Percentiles rank a stretch among this genome's conserved stretches.
Conservation (phyloP, 2,113 vertebrate genomes). For the Megaleporinus macrocephalus region DNA sequence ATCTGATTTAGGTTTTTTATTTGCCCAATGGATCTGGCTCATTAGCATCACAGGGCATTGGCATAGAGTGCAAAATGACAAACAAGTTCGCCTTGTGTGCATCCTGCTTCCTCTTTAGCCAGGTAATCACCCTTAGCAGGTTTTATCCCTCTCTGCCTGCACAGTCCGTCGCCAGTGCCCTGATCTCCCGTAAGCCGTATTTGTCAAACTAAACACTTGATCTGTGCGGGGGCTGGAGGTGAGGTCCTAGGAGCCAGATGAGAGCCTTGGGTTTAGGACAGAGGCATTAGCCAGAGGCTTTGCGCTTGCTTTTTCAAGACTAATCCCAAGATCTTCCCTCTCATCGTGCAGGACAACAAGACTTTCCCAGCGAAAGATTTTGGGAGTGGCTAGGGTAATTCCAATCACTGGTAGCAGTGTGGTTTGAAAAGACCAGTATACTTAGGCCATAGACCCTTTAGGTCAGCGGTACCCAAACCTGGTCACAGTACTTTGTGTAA, state of each 20-base stretch:
- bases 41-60: conserved; percentile 75
- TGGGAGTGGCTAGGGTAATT: conserved; percentile 70
- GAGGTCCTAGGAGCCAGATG: conserved; percentile 73
- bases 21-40: conserved; percentile 67
- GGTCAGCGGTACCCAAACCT: background rate
- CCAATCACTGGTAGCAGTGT: background rate
- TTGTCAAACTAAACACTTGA: conserved; percentile 87
- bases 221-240: conserved; percentile 77
- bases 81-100: conserved; percentile 78
- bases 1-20: conserved; percentile 80
- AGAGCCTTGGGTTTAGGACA: conserved; percentile 81
- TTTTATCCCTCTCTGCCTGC: conserved; percentile 81
- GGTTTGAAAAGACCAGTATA: background rate
- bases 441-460: background rate
- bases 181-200: conserved; percentile 76
- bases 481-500: too few species aligned
- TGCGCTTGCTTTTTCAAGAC: conserved; percentile 72
- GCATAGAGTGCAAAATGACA: conserved; percentile 81
- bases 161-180: conserved; percentile 72
- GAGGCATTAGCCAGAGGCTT: conserved; percentile 76
- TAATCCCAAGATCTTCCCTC: conserved; percentile 71
- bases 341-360: conserved; percentile 63
- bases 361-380: conserved; percentile 55
- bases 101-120: conserved; percentile 84
- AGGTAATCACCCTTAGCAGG: conserved; percentile 86